phyloP scores from a whole-genome alignment of 2,113 vertebrate species.

The Nannobrachium achirus region DNA sequence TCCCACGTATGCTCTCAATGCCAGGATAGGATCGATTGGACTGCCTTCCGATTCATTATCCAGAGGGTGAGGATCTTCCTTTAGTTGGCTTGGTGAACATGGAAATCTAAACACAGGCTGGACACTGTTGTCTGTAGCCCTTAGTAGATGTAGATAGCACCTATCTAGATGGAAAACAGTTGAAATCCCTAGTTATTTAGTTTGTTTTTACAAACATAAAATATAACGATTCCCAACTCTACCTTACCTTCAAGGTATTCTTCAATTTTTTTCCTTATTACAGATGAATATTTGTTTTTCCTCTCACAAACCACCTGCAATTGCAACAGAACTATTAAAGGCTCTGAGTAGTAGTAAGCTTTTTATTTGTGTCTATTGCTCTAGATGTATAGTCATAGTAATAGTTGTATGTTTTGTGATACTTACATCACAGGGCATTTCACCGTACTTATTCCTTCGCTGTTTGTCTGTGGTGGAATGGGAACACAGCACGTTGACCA shows the following conservation, averaged over 20 bases:
- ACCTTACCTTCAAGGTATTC: conserved; percentile 84
- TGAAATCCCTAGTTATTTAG: neutral
- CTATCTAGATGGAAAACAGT: conserved; percentile 70
- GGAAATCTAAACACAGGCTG: conserved; percentile 83
- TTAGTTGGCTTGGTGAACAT: conserved; percentile 83
- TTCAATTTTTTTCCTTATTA: conserved; percentile 82
- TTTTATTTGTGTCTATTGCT: too few species aligned
- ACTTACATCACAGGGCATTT: conserved; percentile 86
- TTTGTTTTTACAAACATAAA: neutral
- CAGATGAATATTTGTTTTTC: conserved; percentile 80
- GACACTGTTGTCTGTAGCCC: conserved; percentile 86
- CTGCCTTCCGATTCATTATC: conserved; percentile 44
- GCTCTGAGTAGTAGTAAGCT: too few species aligned
- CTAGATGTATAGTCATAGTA: too few species aligned
- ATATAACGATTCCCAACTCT: neutral
- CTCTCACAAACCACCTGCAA: conserved; percentile 88
- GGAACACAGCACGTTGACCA: conserved; percentile 86
- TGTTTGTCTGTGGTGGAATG: conserved; percentile 85
- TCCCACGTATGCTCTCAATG: conserved; percentile 85
- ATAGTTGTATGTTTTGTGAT: conserved; percentile 5
- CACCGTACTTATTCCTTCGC: conserved; percentile 82
- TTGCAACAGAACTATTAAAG: neutral
- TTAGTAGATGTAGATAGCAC: conserved; percentile 85
- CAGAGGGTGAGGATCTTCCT: conserved; percentile 2
- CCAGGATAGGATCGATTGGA: conserved; percentile 84